These are phyloP conservation scores for Leptobrachium ailaonicum DNA, from an alignment of 2,113 vertebrate species.

Conservation along the genomic window DNA sequence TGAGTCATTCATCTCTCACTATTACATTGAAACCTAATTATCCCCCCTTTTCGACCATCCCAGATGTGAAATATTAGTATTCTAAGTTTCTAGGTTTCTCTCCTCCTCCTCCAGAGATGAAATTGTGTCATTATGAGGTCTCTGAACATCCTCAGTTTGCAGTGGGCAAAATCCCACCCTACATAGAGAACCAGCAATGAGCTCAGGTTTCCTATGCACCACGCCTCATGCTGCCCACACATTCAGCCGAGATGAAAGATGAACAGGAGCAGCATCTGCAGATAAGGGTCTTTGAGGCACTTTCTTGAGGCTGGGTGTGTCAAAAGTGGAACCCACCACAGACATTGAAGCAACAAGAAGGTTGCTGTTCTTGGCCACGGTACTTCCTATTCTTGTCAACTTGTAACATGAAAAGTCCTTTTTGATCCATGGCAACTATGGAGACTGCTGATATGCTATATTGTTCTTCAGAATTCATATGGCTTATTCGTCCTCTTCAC, in stretches of 20 bases:
- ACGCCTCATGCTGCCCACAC: conserved; percentile 27
- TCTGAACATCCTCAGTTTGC: conserved; percentile 12
- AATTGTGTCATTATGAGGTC: conserved; percentile 5
- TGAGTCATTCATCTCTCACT: not conserved
- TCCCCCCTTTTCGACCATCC: conserved; percentile 7
- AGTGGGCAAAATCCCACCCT: not conserved
- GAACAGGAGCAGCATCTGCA: conserved; percentile 39
- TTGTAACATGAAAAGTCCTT: conserved; percentile 5
- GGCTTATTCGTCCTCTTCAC: conserved; percentile 15
- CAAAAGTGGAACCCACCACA: conserved; percentile 17
- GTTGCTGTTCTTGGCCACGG: conserved; percentile 9
- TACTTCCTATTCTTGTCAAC: conserved; percentile 18
- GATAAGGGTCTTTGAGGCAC: conserved; percentile 44
- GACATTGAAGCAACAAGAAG: conserved; percentile 20
- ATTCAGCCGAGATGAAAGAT: conserved; percentile 27
- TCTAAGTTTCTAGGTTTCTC: not conserved
- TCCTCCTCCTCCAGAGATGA: conserved; percentile 35
- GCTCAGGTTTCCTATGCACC: conserved; percentile 16
- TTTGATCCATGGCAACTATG: not conserved
- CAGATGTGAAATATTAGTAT: conserved; percentile 22
- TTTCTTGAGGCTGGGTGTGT: conserved; percentile 29
- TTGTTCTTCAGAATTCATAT: conserved; percentile 21
- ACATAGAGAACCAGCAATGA: not conserved
- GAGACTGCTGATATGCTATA: not conserved
- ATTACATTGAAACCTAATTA: not conserved